phyloP scores from a whole-genome alignment of 2,888 invertebrate genomes.

The Drosophila aldrichi region DNA sequence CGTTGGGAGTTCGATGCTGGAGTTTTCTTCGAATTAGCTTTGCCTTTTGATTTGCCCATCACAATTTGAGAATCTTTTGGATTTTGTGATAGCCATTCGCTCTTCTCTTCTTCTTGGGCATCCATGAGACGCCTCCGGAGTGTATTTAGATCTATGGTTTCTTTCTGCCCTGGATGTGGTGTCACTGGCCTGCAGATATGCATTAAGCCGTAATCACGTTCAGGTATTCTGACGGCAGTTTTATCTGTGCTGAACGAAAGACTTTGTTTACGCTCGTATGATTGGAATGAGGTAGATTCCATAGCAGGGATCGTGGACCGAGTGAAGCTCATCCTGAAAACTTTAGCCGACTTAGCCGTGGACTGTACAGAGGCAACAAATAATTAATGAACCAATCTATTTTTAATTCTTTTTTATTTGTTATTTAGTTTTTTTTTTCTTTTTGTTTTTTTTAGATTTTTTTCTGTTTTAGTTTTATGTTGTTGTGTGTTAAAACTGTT shows the following conservation, averaged over 20 bases:
- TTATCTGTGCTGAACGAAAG: no score
- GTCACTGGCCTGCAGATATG: rapidly evolving
- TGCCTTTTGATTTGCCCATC: background rate
- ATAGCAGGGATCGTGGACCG: background rate
- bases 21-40: background rate
- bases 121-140: background rate
- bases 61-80: background rate
- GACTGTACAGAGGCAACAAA: background rate
- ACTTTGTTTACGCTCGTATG: background rate
- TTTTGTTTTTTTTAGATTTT: background rate
- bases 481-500: background rate
- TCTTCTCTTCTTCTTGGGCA: no score
- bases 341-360: background rate
- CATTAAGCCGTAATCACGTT: background rate
- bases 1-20: background rate
- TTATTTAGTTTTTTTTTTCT: background rate
- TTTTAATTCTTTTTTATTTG: background rate
- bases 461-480: background rate
- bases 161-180: background rate
- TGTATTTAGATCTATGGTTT: background rate
- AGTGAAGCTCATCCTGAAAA: background rate
- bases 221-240: no score
- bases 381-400: background rate
- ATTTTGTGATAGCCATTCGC: background rate
- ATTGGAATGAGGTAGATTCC: background rate